These are phyloP conservation scores for Anhinga rufa DNA, from an alignment of 2,113 vertebrate genomes.

Conservation along the genomic window DNA sequence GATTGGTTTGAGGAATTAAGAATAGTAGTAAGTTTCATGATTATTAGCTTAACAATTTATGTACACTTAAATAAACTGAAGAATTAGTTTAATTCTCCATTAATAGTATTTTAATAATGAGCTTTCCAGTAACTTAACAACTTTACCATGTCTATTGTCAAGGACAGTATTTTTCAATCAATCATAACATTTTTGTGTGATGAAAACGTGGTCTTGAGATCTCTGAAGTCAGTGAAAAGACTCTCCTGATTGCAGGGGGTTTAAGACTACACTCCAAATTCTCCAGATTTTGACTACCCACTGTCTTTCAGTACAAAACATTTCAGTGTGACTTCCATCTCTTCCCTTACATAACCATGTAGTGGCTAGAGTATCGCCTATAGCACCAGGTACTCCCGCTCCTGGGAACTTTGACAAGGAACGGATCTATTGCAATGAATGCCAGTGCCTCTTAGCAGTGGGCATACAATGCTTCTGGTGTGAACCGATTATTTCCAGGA, in stretches of 20 bases:
- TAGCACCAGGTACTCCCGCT: background rate
- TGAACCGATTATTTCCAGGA: background rate
- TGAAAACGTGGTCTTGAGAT: background rate
- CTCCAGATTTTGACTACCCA: background rate
- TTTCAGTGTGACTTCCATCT: background rate
- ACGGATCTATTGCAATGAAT: background rate
- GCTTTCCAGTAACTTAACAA: background rate
- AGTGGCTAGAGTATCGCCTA: background rate
- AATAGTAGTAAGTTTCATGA: background rate
- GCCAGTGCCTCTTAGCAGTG: background rate
- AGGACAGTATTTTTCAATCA: background rate
- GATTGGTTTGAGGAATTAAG: background rate
- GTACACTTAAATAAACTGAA: background rate
- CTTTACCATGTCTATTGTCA: background rate
- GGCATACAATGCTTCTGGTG: background rate
- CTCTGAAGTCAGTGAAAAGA: background rate
- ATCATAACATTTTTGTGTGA: background rate
- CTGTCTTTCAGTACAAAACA: background rate
- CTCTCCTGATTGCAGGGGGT: background rate
- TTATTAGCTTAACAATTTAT: background rate
- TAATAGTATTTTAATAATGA: background rate
- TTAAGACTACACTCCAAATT: background rate
- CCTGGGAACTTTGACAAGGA: background rate
- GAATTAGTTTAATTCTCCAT: background rate
- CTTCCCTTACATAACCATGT: background rate